Base-by-base conservation (phyloP, 2,888 invertebrate genomes). In the Drosophila subquinaria region DNA sequence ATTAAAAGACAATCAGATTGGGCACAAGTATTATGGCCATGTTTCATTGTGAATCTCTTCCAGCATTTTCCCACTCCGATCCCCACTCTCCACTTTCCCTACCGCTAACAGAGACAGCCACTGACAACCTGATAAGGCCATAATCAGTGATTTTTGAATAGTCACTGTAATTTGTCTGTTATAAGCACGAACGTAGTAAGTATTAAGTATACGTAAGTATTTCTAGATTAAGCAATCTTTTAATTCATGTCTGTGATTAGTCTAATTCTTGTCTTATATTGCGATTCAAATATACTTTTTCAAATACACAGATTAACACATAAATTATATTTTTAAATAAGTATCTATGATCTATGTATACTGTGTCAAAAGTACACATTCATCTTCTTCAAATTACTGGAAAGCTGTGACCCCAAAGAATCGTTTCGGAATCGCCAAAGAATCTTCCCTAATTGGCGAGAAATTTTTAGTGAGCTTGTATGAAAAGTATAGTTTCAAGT, bases 1-100 rank as follows among this genome's bases (percentile, higher is more conserved):
- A 77, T 77, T 77, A 74, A 78, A 77, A 77, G 62, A 77, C 78
- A 77, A 77, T 76, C 76, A 73, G 76, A 66, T 77, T 73, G 73
- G 61, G 61, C 23, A 45, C 23, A 23, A 61, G 62, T 40, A 61
- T 70, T 77, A 69, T 43, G 69, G 69, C 35, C 77, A 77, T 76
- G 63, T 76, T 63, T 70, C 63, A 67, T 60, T 63, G 72, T 64
- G 60, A 76, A 76, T 73, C 77, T 69, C 42, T 55, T 63, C 56
- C 35, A 62, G 42, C 27, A 30, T 20, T 36, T 43, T 8, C 3
- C 9, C 17, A 4, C 17, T 36, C 11, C 20, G 3, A 27, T 2
- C 36, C 6, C 38, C 38, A 11, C 5, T 30, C 8, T 6, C 27
- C 27, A 27, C 4, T 11, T 13, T 4, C 15, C 27, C 10, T 42